Evolutionary conservation across 2,113 vertebrate genomes (phyloP).

Genomic region (Elephas maximus): DNA sequence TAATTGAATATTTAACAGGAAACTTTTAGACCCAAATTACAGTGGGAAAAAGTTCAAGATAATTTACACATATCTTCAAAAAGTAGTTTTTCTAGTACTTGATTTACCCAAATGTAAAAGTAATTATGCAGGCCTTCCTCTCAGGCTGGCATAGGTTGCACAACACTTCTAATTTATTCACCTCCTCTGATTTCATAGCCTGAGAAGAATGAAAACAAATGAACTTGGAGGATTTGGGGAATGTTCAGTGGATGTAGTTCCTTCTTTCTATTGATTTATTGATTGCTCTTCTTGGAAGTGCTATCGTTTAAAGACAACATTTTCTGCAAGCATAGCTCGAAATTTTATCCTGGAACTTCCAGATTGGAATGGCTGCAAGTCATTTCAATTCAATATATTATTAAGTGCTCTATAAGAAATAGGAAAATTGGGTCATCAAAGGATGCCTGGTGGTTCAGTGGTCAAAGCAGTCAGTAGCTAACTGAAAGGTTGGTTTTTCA

Average conservation of each 20-base stretch:
- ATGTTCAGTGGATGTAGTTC: background rate
- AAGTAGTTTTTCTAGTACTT: background rate
- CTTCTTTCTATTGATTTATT: background rate
- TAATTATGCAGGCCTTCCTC: background rate
- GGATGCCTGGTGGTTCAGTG: background rate
- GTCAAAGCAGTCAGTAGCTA: background rate
- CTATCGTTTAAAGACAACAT: background rate
- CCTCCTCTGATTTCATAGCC: background rate
- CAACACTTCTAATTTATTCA: background rate
- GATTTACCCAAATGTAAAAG: background rate
- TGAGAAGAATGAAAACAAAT: conserved; percentile 5
- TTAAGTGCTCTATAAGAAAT: background rate
- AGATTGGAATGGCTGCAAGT: background rate
- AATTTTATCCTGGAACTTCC: background rate
- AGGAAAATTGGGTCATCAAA: background rate
- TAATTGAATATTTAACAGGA: background rate
- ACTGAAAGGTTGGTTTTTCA: background rate
- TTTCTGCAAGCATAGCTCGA: background rate
- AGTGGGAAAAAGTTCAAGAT: background rate
- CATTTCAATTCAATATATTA: background rate
- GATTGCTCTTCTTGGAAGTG: background rate
- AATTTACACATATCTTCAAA: background rate
- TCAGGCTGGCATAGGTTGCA: too few species aligned
- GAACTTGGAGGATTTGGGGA: background rate
- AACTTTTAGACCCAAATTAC: background rate